Evolutionary conservation across 2,113 vertebrate genomes (phyloP), one percentile per base, ranked within the genome.

Genomic region (Delphinapterus leucas): DNA sequence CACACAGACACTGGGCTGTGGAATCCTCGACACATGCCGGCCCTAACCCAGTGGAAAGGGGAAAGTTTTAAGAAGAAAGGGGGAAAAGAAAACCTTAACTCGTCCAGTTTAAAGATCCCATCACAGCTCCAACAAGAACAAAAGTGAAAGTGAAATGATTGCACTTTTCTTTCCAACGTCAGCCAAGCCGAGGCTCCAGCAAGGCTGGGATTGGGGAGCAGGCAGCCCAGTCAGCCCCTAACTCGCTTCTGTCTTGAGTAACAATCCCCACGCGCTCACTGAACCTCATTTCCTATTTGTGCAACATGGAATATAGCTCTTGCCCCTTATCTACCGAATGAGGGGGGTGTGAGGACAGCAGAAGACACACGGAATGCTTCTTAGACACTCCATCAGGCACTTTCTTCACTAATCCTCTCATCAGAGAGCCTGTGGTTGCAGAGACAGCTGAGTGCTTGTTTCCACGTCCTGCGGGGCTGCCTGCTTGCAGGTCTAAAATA

Each of bases 141-240:
- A 97, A 97, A 96, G 81, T 21, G 94, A 96, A 97, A 96, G 92
- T 95, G 94, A 90, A 93, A 81, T 65, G 5, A 44, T 1, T 5
- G 4, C 55, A 44, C 74, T 86, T 86, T 93, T 74, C 65, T 71
- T 25, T 38, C 15, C 47, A 60, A 31, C 3, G 1, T 2, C 12
- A 73, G 80, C 71, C 55, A 8, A 58, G 55, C 55, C 5, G 86
- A 36, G 68, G 36, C 76, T 17, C 53, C 21, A 17, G 28, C 67
- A 3, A 77, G 88, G 25, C 63, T 0, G 15, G 12, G 67, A 15
- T 1, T 2, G 8, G 13, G 86, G 23, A 6, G 8, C 12, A 1
- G 77, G 49, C 58, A 9, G 60, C 20, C n/a, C 44, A n/a, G 1
- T 12, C 65, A 6, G 80, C 20, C 47, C 90, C 91, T 4, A 41